Evolutionary conservation across 2,888 invertebrate species (phyloP).

Genomic region (Acleris emargana): DNA sequence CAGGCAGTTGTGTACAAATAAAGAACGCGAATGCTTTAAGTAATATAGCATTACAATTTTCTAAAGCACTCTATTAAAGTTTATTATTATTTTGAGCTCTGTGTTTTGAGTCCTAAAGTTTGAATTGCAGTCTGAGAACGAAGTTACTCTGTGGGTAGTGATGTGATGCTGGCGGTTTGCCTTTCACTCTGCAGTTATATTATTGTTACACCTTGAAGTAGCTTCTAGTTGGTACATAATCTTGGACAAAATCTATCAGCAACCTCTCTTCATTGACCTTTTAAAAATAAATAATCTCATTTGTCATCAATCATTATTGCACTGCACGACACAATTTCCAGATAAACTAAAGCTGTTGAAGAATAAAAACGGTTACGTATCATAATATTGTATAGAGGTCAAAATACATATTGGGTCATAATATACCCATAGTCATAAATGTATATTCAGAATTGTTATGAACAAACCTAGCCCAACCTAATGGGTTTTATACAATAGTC

Average conservation of each 20-base stretch:
- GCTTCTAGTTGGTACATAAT: not conserved
- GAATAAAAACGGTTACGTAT: too few relatives aligned
- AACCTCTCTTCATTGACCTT: not conserved
- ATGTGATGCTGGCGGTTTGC: constrained; percentile 52
- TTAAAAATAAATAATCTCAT: too few relatives aligned
- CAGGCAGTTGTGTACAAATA: constrained; percentile 3
- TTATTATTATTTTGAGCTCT: constrained; percentile 45
- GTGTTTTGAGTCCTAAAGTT: constrained; percentile 47
- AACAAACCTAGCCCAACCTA: too few relatives aligned
- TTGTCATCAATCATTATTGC: not conserved
- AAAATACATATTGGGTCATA: too few relatives aligned
- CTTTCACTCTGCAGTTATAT: constrained; percentile 70
- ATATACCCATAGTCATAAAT: too few relatives aligned
- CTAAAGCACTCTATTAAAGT: constrained; percentile 21
- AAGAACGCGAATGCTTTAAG: not conserved
- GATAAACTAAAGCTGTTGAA: not conserved
- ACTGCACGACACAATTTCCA: not conserved
- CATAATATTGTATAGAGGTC: too few relatives aligned
- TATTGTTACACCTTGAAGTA: constrained; percentile 38
- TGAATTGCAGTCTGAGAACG: constrained; percentile 48
- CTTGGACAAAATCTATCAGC: not conserved
- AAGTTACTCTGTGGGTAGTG: constrained; percentile 61
- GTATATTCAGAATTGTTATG: too few relatives aligned
- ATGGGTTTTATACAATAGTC: too few relatives aligned
- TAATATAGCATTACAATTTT: constrained; percentile 18